Percentiles rank a stretch among this genome's conserved stretches.
Evolutionary conservation across 1,140 invertebrate genomes (phyloP).

Genomic region (Dryas iulia): DNA sequence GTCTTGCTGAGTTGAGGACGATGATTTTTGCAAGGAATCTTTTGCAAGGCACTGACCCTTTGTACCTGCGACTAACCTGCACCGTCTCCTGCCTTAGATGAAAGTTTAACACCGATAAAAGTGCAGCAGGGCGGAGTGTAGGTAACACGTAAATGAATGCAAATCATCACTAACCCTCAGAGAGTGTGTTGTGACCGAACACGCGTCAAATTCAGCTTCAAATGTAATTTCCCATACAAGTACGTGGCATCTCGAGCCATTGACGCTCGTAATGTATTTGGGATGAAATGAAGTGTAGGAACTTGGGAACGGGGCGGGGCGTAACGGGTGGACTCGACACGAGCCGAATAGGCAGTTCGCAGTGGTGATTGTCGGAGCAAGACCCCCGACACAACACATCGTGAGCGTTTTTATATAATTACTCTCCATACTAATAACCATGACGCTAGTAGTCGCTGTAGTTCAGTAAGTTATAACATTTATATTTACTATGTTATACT

Average conservation of each 20-base stretch:
- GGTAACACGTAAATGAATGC: conserved; percentile 4
- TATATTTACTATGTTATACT: no score
- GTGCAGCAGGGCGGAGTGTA: neutral
- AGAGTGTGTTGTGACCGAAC: no score
- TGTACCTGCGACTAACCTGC: conserved; percentile 5
- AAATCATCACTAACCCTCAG: neutral
- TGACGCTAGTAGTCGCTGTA: neutral
- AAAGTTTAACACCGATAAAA: neutral
- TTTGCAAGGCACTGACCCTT: conserved; percentile 10
- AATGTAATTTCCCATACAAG: neutral
- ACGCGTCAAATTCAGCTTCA: no score
- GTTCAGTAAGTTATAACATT: no score
- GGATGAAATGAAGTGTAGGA: neutral
- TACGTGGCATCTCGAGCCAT: conserved; percentile 9
- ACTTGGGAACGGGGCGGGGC: conserved; percentile 11
- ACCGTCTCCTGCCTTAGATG: neutral
- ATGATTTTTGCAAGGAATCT: neutral
- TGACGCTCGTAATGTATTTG: neutral
- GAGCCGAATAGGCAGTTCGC: neutral
- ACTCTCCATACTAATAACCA: neutral
- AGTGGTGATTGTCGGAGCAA: neutral
- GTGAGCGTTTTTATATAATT: neutral
- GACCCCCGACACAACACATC: conserved; percentile 20
- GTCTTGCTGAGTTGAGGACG: neutral
- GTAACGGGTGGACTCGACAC: neutral